These are phyloP conservation scores for Rhabditoides inermis DNA, from an alignment of 2,888 invertebrate species.

Conservation along the genomic window DNA sequence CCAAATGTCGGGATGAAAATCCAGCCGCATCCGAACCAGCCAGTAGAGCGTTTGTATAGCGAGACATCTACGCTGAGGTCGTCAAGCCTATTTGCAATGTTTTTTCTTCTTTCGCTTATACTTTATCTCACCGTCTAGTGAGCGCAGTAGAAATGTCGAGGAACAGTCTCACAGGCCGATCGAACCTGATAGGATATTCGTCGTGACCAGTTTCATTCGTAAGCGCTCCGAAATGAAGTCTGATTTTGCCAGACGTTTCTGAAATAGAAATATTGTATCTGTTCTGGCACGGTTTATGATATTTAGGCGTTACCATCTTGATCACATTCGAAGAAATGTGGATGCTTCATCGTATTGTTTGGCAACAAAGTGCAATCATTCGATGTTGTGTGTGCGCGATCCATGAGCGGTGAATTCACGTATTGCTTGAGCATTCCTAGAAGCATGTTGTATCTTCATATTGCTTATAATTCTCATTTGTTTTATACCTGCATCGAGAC, in stretches of 20 bases:
- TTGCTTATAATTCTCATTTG: background rate
- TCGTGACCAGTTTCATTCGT: slow-evolving; percentile 43
- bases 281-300: background rate
- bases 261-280: background rate
- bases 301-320: slow-evolving; percentile 9
- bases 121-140: slow-evolving; percentile 29
- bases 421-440: slow-evolving; percentile 9
- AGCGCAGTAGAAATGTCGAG: slow-evolving; percentile 40
- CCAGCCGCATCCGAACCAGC: slow-evolving; percentile 50
- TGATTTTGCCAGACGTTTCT: slow-evolving; percentile 1
- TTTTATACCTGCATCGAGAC: slow-evolving; percentile 8
- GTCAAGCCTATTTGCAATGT: slow-evolving; percentile 22
- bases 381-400: slow-evolving; percentile 16
- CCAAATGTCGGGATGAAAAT: slow-evolving; percentile 43
- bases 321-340: slow-evolving; percentile 27
- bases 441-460: background rate
- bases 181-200: slow-evolving; percentile 37
- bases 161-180: slow-evolving; percentile 34
- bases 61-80: slow-evolving; percentile 41
- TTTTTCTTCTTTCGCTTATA: background rate
- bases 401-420: slow-evolving; percentile 7
- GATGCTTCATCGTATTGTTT: slow-evolving; percentile 24
- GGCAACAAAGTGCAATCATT: slow-evolving; percentile 23
- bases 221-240: slow-evolving; percentile 44
- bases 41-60: slow-evolving; percentile 38